phyloP scores from a whole-genome alignment of 1,140 invertebrate species.

The Papilio dardanus region DNA sequence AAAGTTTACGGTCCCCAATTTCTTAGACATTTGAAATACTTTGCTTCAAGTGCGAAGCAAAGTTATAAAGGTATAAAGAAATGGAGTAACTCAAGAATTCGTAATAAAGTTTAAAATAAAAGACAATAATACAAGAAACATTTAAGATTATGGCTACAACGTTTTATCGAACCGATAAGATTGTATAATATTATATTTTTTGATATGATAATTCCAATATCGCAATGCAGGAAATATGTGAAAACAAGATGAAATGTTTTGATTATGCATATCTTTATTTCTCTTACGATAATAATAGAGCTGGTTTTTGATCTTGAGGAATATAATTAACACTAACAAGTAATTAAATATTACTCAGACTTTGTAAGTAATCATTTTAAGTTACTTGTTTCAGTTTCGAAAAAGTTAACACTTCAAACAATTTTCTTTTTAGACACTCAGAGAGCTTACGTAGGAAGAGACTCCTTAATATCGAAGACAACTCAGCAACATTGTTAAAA shows the following conservation, averaged over 20 bases:
- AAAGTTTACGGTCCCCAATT: neutral
- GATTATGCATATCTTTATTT: neutral
- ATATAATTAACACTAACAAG: no score
- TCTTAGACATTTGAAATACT: neutral
- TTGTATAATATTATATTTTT: neutral
- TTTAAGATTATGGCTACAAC: neutral
- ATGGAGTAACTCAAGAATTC: neutral
- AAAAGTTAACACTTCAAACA: no score
- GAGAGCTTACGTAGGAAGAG: no score
- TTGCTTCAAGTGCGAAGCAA: neutral
- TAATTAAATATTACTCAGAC: no score
- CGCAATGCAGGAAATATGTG: neutral
- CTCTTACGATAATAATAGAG: neutral
- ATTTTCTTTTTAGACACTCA: no score
- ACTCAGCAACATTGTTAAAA: neutral
- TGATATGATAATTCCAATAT: neutral
- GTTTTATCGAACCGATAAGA: neutral
- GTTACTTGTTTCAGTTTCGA: no score
- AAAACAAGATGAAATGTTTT: neutral
- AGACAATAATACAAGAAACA: neutral
- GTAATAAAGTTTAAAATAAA: slow-evolving; percentile 16
- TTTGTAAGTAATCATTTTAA: no score
- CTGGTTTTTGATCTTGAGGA: no score
- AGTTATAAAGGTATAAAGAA: neutral
- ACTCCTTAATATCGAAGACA: neutral